These are phyloP conservation scores for Heliconius hermathena DNA, from an alignment of 1,140 invertebrate genomes.

Conservation along the genomic window DNA sequence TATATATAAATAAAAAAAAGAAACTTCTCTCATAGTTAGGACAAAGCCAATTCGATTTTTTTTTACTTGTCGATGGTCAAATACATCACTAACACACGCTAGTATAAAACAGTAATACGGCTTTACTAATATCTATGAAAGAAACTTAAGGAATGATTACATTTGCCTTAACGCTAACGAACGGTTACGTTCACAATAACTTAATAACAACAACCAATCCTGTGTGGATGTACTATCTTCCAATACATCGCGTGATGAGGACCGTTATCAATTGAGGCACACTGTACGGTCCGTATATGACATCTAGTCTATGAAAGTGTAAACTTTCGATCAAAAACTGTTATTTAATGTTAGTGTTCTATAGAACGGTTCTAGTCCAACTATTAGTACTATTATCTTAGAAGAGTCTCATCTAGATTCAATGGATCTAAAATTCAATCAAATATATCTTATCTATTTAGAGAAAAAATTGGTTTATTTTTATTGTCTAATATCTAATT, in stretches of 20 bases:
- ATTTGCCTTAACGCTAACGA: constrained; percentile 41
- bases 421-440: constrained; percentile 14
- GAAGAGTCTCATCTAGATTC: constrained; percentile 3
- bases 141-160: constrained; percentile 39
- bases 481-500: constrained; percentile 4
- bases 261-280: constrained; percentile 33
- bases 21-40: constrained; percentile 28
- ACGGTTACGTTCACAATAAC: constrained; percentile 27
- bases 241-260: constrained; percentile 39
- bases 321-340: constrained; percentile 28
- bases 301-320: constrained; percentile 33
- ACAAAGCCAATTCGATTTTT: constrained; percentile 10
- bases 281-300: constrained; percentile 15
- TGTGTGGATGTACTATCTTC: constrained; percentile 12
- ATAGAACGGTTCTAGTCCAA: constrained; percentile 23
- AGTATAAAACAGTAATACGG: background rate
- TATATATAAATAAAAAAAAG: background rate
- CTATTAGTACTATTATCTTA: constrained; percentile 5
- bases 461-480: background rate
- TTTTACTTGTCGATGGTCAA: background rate
- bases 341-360: constrained; percentile 24
- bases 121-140: constrained; percentile 37
- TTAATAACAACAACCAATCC: constrained; percentile 12
- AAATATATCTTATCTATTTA: background rate
- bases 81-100: background rate